Evolutionary conservation across 2,888 invertebrate genomes (phyloP).

Genomic region (Standfussiana lucernea): DNA sequence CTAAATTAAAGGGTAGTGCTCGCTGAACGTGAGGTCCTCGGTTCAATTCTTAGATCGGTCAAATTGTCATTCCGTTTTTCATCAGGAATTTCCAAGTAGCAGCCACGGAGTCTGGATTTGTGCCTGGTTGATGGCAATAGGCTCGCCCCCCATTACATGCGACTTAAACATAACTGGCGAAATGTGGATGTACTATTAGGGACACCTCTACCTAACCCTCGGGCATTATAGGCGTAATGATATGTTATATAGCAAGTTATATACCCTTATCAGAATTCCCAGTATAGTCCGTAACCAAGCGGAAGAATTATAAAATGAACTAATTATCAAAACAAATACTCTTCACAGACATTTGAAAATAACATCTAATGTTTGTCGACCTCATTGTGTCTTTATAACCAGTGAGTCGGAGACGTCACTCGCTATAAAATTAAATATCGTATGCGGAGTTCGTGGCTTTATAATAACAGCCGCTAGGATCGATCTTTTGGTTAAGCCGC

Average conservation of each 20-base stretch:
- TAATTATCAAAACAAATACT: neutral
- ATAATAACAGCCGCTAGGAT: too few relatives aligned
- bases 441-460: too few relatives aligned
- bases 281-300: neutral
- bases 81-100: neutral
- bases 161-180: neutral
- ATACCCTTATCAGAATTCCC: conserved; percentile 6
- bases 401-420: neutral
- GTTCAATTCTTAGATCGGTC: neutral
- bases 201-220: neutral
- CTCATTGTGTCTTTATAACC: conserved; percentile 27
- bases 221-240: neutral
- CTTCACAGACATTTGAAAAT: conserved; percentile 27
- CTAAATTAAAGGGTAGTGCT: too few relatives aligned
- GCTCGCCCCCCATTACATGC: neutral
- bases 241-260: neutral
- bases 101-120: neutral
- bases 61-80: too few relatives aligned
- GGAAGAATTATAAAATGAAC: conserved; percentile 8
- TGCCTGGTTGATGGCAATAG: neutral
- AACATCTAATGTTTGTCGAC: conserved; percentile 23
- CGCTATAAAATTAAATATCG: conserved; percentile 4
- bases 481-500: too few relatives aligned
- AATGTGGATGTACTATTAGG: neutral
- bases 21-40: neutral